Evolutionary conservation across 2,888 invertebrate genomes (phyloP).

Genomic region (Himalopsyche japonica): DNA sequence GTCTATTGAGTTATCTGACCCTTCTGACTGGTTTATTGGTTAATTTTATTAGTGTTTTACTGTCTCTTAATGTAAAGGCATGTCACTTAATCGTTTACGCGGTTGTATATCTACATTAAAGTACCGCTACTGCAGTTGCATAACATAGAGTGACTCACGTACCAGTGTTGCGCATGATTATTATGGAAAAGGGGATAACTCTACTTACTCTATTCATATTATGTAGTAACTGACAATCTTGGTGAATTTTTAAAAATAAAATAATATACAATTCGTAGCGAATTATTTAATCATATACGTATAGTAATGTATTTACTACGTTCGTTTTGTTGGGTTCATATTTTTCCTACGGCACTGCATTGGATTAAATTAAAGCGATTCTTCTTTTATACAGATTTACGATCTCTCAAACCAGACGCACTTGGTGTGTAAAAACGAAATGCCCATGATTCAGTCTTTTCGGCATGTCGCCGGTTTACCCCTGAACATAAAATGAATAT

Average conservation of each 20-base stretch:
- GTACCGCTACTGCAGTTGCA: background rate
- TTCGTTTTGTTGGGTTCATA: no score
- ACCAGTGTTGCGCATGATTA: background rate
- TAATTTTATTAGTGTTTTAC: background rate
- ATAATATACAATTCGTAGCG: no score
- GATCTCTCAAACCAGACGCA: background rate
- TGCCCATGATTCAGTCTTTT: background rate
- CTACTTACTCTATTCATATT: no score
- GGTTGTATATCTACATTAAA: background rate
- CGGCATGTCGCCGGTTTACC: background rate
- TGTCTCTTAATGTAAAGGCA: background rate
- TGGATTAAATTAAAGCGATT: background rate
- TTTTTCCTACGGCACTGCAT: background rate
- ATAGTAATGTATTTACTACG: no score
- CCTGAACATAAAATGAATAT: background rate
- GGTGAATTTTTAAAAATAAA: no score
- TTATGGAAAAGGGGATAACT: no score
- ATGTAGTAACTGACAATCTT: no score
- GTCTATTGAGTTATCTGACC: background rate
- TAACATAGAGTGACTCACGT: background rate
- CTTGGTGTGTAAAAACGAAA: background rate
- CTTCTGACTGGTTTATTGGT: background rate
- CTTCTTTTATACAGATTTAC: background rate
- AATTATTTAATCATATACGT: no score
- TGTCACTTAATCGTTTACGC: background rate